These are phyloP conservation scores for Acipenser ruthenus DNA, from an alignment of 2,797 vertebrate species.

Conservation along the genomic window DNA sequence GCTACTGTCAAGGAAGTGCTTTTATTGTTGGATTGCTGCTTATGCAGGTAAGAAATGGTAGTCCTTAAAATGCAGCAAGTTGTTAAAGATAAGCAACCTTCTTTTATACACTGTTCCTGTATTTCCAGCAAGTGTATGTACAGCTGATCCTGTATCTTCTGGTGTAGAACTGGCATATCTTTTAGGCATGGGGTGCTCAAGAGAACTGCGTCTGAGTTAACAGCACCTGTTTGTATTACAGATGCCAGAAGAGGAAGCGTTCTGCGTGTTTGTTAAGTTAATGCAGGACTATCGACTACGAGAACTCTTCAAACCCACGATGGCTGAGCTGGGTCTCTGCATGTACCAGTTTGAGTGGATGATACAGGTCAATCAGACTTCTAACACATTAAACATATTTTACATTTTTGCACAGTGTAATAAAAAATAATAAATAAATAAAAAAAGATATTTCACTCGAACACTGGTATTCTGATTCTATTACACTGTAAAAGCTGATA, in stretches of 20 bases:
- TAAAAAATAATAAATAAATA: no score
- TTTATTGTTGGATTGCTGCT: slow-evolving; percentile 96
- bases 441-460: no score
- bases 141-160: slow-evolving; percentile 3
- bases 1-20: slow-evolving; percentile 96
- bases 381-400: no score
- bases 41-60: slow-evolving; percentile 80
- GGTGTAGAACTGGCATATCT: background rate
- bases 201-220: background rate
- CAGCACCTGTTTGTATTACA: slow-evolving; percentile 35
- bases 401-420: no score
- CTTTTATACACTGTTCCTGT: background rate
- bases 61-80: background rate
- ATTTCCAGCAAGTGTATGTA: background rate
- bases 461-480: no score
- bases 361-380: slow-evolving; percentile 79
- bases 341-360: slow-evolving; percentile 99
- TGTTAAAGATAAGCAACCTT: background rate
- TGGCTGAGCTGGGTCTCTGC: slow-evolving; percentile 97
- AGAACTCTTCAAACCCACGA: slow-evolving; percentile 96
- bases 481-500: no score
- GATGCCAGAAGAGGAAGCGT: slow-evolving; percentile 98
- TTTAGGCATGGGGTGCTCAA: background rate
- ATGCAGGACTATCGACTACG: slow-evolving; percentile 98
- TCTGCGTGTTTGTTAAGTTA: slow-evolving; percentile 97